phyloP scores from a whole-genome alignment of 2,888 invertebrate species.

The Hydroisotoma schaefferi region DNA sequence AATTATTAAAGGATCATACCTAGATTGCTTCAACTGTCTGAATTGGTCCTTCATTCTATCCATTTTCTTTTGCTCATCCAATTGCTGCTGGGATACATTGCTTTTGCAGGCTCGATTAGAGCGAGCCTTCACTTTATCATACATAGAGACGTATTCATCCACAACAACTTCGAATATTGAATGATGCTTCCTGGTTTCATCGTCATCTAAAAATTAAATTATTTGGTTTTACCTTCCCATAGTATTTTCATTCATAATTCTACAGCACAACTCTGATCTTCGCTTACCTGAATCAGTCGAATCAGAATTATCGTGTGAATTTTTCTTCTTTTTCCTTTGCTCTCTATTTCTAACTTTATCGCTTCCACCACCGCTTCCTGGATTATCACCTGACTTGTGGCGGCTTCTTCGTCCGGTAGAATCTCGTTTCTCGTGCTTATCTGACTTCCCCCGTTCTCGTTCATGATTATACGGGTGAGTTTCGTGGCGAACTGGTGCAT shows the following conservation, averaged over 20 bases:
- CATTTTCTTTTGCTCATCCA: slow-evolving; percentile 79
- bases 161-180: slow-evolving; percentile 87
- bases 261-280: neutral
- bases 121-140: slow-evolving; percentile 91
- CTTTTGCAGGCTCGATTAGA: slow-evolving; percentile 72
- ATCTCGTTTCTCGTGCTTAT: slow-evolving; percentile 33
- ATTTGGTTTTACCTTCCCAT: neutral
- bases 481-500: neutral
- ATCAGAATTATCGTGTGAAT: slow-evolving; percentile 40
- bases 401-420: slow-evolving; percentile 42
- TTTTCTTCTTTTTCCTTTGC: slow-evolving; percentile 45
- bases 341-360: slow-evolving; percentile 49
- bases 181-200: slow-evolving; percentile 68
- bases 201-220: slow-evolving; percentile 49
- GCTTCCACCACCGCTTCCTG: slow-evolving; percentile 51
- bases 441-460: neutral
- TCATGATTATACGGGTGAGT: neutral
- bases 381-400: slow-evolving; percentile 44
- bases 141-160: slow-evolving; percentile 92
- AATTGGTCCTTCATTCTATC: slow-evolving; percentile 81
- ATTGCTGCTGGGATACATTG: slow-evolving; percentile 67
- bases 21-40: slow-evolving; percentile 76
- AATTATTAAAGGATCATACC: slow-evolving; percentile 22
- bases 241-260: neutral
- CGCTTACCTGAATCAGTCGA: slow-evolving; percentile 57